phyloP scores from a whole-genome alignment of 2,113 vertebrate species.

The Heliornis fulica region DNA sequence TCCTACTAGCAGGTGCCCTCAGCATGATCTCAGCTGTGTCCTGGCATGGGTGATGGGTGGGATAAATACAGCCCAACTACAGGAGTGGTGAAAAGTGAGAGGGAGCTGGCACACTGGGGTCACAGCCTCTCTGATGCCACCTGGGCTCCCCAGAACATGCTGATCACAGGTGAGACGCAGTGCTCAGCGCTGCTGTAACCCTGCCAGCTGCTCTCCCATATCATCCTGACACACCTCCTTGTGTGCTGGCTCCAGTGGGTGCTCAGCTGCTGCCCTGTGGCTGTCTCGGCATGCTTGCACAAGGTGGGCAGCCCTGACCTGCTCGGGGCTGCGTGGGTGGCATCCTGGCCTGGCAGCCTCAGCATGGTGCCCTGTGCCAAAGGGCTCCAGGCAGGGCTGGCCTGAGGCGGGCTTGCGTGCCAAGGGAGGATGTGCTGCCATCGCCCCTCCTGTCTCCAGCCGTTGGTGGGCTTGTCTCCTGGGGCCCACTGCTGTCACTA shows the following conservation, averaged over 20 bases:
- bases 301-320: background rate
- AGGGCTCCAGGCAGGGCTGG: background rate
- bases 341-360: background rate
- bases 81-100: background rate
- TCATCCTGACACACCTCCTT: fast-evolving
- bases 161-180: background rate
- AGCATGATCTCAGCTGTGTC: fast-evolving
- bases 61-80: background rate
- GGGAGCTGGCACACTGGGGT: background rate
- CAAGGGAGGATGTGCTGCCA: background rate
- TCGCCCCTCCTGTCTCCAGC: background rate
- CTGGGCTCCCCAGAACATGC: background rate
- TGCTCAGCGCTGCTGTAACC: background rate
- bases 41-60: background rate
- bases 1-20: background rate
- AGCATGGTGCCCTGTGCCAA: background rate
- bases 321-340: background rate
- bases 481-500: background rate
- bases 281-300: background rate
- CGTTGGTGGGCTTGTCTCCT: background rate
- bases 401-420: background rate
- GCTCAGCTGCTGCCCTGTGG: background rate
- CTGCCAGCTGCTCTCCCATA: fast-evolving
- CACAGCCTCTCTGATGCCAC: background rate
- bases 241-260: background rate